Conservation (phyloP, 2,888 invertebrate species). For the Phengaris arion region DNA sequence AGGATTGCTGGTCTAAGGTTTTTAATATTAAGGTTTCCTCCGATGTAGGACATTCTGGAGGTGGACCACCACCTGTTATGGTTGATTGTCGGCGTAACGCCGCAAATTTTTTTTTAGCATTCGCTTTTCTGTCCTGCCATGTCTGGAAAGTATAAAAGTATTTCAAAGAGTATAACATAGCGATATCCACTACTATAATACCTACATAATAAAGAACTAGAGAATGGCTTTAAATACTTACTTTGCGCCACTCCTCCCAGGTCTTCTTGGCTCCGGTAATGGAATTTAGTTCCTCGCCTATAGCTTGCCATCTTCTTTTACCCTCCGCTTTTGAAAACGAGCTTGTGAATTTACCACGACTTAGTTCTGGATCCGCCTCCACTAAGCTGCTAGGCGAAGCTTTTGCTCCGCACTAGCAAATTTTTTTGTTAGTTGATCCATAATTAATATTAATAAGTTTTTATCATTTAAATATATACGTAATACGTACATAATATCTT, state of each 20-base stretch:
- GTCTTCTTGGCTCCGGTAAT: neutral
- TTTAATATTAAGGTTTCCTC: too few relatives aligned
- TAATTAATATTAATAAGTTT: too few relatives aligned
- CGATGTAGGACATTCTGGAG: too few relatives aligned
- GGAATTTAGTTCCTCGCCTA: neutral
- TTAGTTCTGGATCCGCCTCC: too few relatives aligned
- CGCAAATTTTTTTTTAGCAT: neutral
- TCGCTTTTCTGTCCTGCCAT: neutral
- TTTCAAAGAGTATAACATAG: neutral
- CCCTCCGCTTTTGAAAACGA: neutral
- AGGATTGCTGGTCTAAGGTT: too few relatives aligned
- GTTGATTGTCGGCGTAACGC: neutral
- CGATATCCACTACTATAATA: neutral
- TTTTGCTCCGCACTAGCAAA: too few relatives aligned
- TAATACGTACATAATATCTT: too few relatives aligned
- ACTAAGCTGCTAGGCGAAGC: too few relatives aligned
- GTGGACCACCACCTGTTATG: neutral
- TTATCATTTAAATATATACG: too few relatives aligned
- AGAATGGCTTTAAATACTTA: neutral
- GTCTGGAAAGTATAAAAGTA: neutral
- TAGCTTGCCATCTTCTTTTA: neutral
- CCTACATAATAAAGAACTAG: neutral
- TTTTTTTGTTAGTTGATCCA: too few relatives aligned
- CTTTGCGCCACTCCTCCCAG: constrained; percentile 4
- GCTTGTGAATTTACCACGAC: neutral